A percentile compares a stretch with the other conserved stretches of the same genome.
These are phyloP conservation scores for Notamacropus eugenii DNA, from an alignment of 2,797 vertebrate genomes.

Conservation along the genomic window DNA sequence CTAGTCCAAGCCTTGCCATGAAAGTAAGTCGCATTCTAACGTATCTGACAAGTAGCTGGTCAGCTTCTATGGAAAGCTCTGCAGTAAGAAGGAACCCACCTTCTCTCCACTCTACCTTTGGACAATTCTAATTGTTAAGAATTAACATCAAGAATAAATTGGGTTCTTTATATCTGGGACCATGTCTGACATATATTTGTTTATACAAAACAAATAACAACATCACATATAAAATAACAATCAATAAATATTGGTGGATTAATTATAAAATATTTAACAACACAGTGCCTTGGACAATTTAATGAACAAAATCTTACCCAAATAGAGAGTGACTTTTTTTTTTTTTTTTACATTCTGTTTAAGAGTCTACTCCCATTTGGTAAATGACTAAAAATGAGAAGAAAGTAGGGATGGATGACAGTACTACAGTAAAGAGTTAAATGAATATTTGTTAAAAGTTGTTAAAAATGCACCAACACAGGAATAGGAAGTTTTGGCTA, in stretches of 20 bases:
- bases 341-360: not conserved
- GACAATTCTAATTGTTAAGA: not conserved
- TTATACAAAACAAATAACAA: not conserved
- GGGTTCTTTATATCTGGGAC: not conserved
- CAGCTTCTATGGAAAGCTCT: not conserved
- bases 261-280: not conserved
- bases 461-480: not conserved
- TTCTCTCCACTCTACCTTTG: not conserved
- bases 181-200: not conserved
- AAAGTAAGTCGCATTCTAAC: not conserved
- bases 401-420: not conserved
- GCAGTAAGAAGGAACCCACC: not conserved
- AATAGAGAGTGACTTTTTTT: not conserved
- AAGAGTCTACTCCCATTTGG: not conserved
- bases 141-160: not conserved
- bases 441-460: not conserved
- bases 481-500: not conserved
- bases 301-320: not conserved
- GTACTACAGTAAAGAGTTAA: not conserved
- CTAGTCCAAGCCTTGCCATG: not conserved
- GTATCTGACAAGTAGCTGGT: not conserved
- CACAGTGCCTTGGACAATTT: not conserved
- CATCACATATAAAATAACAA: not conserved
- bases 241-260: not conserved
- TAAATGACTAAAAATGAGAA: not conserved